A percentile compares a stretch with the other conserved stretches of the same genome.
Conservation (phyloP, 2,888 invertebrate genomes). For the Lagria hirta region DNA sequence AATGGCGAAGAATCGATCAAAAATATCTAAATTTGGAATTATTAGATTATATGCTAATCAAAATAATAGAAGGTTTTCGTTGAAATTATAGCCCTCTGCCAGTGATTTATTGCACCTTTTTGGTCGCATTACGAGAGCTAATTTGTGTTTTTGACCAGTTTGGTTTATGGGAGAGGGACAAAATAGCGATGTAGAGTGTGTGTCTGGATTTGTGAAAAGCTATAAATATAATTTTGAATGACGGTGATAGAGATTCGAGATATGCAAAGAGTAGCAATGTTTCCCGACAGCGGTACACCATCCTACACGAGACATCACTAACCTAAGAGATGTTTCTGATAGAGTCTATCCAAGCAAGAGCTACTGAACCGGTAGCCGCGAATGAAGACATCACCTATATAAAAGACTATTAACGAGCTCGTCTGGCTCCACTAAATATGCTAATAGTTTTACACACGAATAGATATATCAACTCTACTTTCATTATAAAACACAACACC, state of each 20-base stretch:
- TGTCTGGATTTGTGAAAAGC: no score
- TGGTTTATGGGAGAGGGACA: no score
- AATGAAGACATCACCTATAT: slow-evolving; percentile 47
- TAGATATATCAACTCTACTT: slow-evolving; percentile 33
- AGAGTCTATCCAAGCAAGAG: no score
- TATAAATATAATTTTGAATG: slow-evolving; percentile 29
- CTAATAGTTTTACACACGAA: slow-evolving; percentile 36
- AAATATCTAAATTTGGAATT: no score
- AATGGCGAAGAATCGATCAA: no score
- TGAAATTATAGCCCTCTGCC: no score
- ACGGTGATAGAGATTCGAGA: slow-evolving; percentile 34
- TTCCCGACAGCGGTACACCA: slow-evolving; percentile 39
- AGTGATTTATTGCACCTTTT: no score
- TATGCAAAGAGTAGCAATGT: slow-evolving; percentile 43
- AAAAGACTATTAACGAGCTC: slow-evolving; percentile 38
- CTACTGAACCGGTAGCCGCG: slow-evolving; percentile 48
- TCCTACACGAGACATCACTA: slow-evolving; percentile 41
- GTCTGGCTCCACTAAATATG: slow-evolving; percentile 40
- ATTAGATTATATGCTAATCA: no score
- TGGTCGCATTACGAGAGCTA: no score
- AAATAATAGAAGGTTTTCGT: no score
- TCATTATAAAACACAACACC: slow-evolving; percentile 17
- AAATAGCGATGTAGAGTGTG: no score
- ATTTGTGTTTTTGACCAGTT: no score
- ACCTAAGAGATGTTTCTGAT: slow-evolving; percentile 46